These are phyloP conservation scores for Leptosomus discolor DNA, from an alignment of 2,113 vertebrate species.

Conservation along the genomic window DNA sequence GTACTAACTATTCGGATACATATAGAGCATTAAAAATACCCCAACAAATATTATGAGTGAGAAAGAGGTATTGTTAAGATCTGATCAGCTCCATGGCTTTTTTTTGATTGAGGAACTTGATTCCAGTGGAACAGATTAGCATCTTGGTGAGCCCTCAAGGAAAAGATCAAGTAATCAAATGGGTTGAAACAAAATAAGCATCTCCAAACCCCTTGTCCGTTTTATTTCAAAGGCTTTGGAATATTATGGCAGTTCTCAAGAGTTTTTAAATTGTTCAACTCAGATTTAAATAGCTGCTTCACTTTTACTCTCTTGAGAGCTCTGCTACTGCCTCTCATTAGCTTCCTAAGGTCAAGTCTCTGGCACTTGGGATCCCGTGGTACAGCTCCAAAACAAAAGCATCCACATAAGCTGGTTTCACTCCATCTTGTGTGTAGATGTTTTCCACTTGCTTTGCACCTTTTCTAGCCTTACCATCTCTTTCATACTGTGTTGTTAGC, in stretches of 20 bases:
- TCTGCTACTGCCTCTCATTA: not conserved
- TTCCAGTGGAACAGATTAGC: not conserved
- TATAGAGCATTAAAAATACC: not conserved
- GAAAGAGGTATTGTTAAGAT: not conserved
- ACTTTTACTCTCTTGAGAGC: not conserved
- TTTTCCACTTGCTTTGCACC: not conserved
- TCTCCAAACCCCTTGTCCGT: not conserved
- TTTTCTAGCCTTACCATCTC: not conserved
- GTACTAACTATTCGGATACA: not conserved
- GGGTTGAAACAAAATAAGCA: not conserved
- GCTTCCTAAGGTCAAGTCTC: not conserved
- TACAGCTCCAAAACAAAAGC: not conserved
- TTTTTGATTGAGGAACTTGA: not conserved
- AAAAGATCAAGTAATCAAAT: not conserved
- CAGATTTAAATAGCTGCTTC: not conserved
- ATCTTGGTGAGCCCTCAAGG: not conserved
- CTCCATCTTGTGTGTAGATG: not conserved
- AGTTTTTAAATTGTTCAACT: not conserved
- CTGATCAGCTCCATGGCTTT: not conserved
- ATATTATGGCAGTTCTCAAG: not conserved
- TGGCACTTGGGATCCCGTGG: not conserved
- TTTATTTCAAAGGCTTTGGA: not conserved
- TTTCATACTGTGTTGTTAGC: not conserved
- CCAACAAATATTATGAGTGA: not conserved
- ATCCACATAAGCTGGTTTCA: not conserved